A percentile compares a stretch with the other conserved stretches of the same genome.
These are phyloP conservation scores for Casuarius casuarius DNA, from an alignment of 2,113 vertebrate genomes.

Conservation along the genomic window DNA sequence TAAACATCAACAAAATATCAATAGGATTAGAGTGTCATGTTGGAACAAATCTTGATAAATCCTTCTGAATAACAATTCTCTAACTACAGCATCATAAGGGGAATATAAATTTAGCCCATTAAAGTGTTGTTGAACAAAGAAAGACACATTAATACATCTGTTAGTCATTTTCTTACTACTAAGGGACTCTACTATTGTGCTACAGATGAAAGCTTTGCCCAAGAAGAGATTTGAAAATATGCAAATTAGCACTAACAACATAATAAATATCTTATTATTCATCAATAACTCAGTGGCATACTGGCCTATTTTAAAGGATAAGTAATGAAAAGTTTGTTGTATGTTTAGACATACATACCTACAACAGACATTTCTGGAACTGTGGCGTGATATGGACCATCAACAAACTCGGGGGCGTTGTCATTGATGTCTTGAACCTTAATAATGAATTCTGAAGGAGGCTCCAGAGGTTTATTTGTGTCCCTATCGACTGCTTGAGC, in stretches of 20 bases:
- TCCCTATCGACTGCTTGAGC: constrained; percentile 94
- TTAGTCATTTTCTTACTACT: constrained; percentile 62
- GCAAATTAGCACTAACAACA: constrained; percentile 71
- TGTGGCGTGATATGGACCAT: constrained; percentile 91
- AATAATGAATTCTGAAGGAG: constrained; percentile 98
- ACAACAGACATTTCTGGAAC: constrained; percentile 97
- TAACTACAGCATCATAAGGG: constrained; percentile 36
- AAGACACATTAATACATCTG: constrained; percentile 70
- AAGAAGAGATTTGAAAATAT: constrained; percentile 71
- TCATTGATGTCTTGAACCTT: constrained; percentile 99
- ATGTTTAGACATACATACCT: constrained; percentile 81
- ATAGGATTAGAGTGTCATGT: constrained; percentile 71
- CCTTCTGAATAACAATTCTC: constrained; percentile 66
- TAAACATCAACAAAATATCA: constrained; percentile 78
- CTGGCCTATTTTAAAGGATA: not conserved
- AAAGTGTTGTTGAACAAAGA: constrained; percentile 62
- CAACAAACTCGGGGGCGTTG: constrained; percentile 93
- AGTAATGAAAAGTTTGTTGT: not conserved
- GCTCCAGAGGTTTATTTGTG: constrained; percentile 91
- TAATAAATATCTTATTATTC: constrained; percentile 66
- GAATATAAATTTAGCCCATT: constrained; percentile 74
- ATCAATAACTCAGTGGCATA: not conserved
- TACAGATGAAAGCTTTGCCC: constrained; percentile 38
- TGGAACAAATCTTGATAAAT: constrained; percentile 80
- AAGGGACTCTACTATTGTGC: constrained; percentile 47